Conservation (phyloP, 2,888 invertebrate genomes). For the Aleiodes leptofemur region DNA sequence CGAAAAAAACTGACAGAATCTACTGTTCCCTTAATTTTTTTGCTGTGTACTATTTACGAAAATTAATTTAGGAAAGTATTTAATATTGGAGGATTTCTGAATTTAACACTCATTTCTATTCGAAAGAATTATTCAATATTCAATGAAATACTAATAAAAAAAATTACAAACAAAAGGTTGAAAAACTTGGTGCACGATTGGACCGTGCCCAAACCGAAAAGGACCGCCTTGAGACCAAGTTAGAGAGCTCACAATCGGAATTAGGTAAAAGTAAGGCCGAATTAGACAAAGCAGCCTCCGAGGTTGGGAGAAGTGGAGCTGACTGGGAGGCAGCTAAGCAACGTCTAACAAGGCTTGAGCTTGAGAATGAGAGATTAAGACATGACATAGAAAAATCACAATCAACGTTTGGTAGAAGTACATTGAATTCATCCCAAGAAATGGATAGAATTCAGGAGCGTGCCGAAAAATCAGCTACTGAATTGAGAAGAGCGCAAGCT, state of each 20-base stretch:
- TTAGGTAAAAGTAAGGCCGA: conserved; percentile 96
- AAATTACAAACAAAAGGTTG: conserved; percentile 77
- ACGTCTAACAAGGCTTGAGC: conserved; percentile 87
- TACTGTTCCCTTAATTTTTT: too few relatives aligned
- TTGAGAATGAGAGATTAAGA: conserved; percentile 92
- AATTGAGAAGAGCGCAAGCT: conserved; percentile 91
- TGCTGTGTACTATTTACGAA: too few relatives aligned
- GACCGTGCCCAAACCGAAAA: conserved; percentile 94
- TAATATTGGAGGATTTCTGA: too few relatives aligned
- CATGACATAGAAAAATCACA: conserved; percentile 91
- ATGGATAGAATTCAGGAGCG: conserved; percentile 89
- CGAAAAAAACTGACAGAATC: too few relatives aligned
- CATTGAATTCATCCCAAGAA: conserved; percentile 88
- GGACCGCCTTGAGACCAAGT: conserved; percentile 91
- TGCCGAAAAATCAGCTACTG: conserved; percentile 89
- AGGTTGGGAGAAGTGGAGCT: conserved; percentile 91
- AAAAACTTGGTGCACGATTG: conserved; percentile 89
- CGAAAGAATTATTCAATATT: background rate
- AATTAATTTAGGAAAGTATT: too few relatives aligned
- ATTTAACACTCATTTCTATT: background rate
- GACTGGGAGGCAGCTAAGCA: conserved; percentile 93
- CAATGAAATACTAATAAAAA: conserved; percentile 11
- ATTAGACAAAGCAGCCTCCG: conserved; percentile 92
- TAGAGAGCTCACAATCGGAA: conserved; percentile 95
- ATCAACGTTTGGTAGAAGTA: conserved; percentile 88